Evolutionary conservation across 2,888 invertebrate genomes (phyloP).

Genomic region (Acronicta leporina): DNA sequence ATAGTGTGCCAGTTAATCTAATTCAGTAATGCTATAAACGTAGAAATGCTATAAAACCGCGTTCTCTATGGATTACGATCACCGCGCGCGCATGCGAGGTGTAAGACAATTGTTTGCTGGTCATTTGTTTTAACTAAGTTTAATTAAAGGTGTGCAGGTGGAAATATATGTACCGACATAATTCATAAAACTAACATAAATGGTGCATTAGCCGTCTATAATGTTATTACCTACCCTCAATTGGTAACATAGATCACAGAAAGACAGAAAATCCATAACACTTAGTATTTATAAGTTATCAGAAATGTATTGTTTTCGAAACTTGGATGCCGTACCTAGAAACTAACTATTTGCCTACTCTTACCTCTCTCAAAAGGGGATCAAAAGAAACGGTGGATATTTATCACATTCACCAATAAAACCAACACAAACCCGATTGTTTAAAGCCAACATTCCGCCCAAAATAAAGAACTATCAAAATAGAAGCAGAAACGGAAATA

Average conservation of each 20-base stretch:
- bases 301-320: too few relatives aligned
- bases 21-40: constrained; percentile 72
- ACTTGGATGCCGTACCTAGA: too few relatives aligned
- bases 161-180: background rate
- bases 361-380: too few relatives aligned
- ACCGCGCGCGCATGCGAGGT: constrained; percentile 25
- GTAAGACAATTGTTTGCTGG: constrained; percentile 51
- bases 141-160: background rate
- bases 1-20: constrained; percentile 66
- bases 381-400: too few relatives aligned
- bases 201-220: background rate
- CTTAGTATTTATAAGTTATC: too few relatives aligned
- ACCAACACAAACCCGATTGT: background rate
- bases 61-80: constrained; percentile 62
- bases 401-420: background rate
- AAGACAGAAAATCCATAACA: too few relatives aligned
- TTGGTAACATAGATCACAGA: too few relatives aligned
- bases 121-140: constrained; percentile 7
- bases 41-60: constrained; percentile 72
- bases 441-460: constrained; percentile 6
- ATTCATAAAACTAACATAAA: background rate
- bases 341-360: too few relatives aligned
- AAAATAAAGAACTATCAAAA: constrained; percentile 19
- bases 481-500: constrained; percentile 25
- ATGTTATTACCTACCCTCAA: too few relatives aligned